Evolutionary conservation across 2,797 vertebrate genomes (phyloP).

Genomic region (Lepilemur septentrionalis): DNA sequence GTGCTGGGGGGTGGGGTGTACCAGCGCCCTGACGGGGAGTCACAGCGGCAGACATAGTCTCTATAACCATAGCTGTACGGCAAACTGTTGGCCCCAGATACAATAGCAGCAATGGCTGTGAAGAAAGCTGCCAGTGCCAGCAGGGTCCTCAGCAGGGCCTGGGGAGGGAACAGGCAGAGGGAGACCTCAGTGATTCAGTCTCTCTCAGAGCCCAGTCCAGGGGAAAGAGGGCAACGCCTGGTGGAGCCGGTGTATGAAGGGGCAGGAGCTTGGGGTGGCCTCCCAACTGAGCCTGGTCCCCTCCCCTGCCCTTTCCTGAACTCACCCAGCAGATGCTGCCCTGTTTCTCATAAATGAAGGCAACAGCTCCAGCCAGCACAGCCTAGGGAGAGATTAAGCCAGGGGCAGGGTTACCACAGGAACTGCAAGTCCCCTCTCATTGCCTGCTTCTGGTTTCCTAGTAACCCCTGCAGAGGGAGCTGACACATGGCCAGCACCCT

Average conservation of each 20-base stretch:
- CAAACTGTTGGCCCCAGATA: rapidly evolving
- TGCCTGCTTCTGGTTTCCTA: not conserved
- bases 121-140: conserved; percentile 29
- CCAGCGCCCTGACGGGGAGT: rapidly evolving
- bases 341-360: conserved; percentile 49
- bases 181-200: not conserved
- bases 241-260: not conserved
- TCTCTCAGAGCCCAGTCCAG: not conserved
- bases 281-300: not conserved
- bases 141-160: conserved; percentile 59
- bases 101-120: not conserved
- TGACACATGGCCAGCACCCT: rapidly evolving
- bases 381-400: conserved; percentile 39
- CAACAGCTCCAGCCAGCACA: conserved; percentile 39
- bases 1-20: rapidly evolving
- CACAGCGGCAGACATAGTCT: rapidly evolving
- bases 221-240: rapidly evolving
- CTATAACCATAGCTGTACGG: rapidly evolving
- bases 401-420: not conserved
- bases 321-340: conserved; percentile 68
- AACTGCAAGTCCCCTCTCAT: too few species aligned
- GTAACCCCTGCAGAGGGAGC: rapidly evolving
- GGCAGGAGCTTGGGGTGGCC: not conserved
- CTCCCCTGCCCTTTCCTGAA: not conserved
- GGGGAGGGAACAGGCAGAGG: not conserved